phyloP scores from a whole-genome alignment of 2,113 vertebrate genomes.

The Oophaga pumilio region DNA sequence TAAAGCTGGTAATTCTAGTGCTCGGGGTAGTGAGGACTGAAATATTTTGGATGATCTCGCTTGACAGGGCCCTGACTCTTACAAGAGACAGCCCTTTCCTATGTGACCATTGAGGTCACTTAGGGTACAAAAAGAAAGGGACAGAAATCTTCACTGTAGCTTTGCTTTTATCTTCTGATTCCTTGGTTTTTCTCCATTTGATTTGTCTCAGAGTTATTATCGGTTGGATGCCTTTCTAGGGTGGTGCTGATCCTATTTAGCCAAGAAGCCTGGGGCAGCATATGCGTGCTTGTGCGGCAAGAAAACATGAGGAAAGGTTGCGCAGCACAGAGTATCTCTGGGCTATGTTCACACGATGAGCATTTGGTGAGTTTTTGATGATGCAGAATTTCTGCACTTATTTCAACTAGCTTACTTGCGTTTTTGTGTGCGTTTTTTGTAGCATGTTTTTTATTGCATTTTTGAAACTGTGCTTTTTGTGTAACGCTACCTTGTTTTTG shows the following conservation, averaged over 20 bases:
- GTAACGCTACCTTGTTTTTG: too few species aligned
- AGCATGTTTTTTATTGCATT: too few species aligned
- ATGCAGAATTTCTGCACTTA: too few species aligned
- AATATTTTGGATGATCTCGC: slow-evolving; percentile 10
- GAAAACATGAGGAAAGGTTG: neutral
- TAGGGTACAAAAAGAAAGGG: neutral
- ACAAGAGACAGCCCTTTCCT: neutral
- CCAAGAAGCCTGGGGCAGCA: neutral
- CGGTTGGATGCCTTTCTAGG: slow-evolving; percentile 60
- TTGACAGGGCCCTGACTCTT: slow-evolving; percentile 10
- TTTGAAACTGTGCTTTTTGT: too few species aligned
- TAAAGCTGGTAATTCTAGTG: slow-evolving; percentile 4
- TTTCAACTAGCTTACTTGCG: too few species aligned
- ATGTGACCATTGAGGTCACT: neutral
- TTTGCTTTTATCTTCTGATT: neutral
- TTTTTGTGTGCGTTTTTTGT: too few species aligned
- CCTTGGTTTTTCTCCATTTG: neutral
- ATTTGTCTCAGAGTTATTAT: slow-evolving; percentile 2
- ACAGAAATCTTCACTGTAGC: neutral
- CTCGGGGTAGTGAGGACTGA: slow-evolving; percentile 5
- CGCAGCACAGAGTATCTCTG: neutral
- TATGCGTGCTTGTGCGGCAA: neutral
- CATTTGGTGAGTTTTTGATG: too few species aligned
- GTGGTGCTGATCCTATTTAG: neutral
- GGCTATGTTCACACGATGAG: too few species aligned